Conservation (phyloP, 1,140 invertebrate species). For the Heliconius congener region DNA sequence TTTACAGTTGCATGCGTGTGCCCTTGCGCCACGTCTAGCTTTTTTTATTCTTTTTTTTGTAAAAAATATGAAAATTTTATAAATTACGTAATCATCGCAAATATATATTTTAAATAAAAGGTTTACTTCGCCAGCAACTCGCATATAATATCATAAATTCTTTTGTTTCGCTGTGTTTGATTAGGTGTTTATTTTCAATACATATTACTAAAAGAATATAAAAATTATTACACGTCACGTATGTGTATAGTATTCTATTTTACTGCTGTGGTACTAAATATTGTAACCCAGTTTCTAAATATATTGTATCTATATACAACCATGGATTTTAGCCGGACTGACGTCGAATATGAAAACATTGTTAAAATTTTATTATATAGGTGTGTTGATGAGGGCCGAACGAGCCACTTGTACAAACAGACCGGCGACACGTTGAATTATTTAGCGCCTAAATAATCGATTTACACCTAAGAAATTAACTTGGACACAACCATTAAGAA, state of each 20-base stretch:
- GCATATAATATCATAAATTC: neutral
- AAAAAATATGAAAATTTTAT: neutral
- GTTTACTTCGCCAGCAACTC: neutral
- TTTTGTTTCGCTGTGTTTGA: constrained; percentile 35
- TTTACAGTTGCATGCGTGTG: too few species aligned
- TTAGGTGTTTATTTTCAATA: constrained; percentile 39
- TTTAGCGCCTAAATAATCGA: constrained; percentile 73
- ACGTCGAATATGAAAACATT: constrained; percentile 77
- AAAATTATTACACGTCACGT: constrained; percentile 33
- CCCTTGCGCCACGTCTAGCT: too few species aligned
- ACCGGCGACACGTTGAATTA: constrained; percentile 70
- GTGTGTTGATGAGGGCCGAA: constrained; percentile 74
- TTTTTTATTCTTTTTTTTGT: too few species aligned
- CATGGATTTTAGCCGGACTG: constrained; percentile 53
- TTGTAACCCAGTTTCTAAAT: constrained; percentile 67
- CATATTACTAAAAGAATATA: constrained; percentile 27
- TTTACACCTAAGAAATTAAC: constrained; percentile 62
- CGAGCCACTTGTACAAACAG: constrained; percentile 77
- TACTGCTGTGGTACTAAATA: constrained; percentile 40
- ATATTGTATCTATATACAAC: constrained; percentile 47
- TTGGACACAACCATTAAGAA: constrained; percentile 13
- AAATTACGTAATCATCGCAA: neutral
- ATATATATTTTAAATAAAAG: neutral
- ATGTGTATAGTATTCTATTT: constrained; percentile 43
- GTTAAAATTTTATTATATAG: constrained; percentile 77